Conservation (phyloP, 2,113 vertebrate genomes). For the Ranitomeya variabilis region DNA sequence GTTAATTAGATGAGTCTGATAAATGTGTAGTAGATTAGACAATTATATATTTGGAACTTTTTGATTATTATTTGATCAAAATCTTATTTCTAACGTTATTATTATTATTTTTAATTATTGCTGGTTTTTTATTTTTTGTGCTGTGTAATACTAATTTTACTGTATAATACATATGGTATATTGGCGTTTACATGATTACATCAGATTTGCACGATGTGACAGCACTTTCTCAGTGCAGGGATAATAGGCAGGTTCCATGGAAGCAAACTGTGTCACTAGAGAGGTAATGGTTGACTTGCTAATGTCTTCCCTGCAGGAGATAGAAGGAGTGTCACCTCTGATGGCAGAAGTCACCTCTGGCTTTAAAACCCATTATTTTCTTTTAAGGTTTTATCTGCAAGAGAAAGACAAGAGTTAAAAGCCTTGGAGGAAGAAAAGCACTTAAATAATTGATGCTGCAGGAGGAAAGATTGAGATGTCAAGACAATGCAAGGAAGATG, state of each 20-base stretch:
- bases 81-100: background rate
- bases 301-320: conserved; percentile 18
- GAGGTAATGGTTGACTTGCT: conserved; percentile 28
- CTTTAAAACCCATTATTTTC: conserved; percentile 16
- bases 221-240: background rate
- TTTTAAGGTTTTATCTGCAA: conserved; percentile 2
- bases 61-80: too few relatives aligned
- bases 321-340: background rate
- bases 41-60: too few relatives aligned
- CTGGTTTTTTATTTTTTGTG: too few relatives aligned
- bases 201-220: background rate
- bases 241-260: background rate
- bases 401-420: conserved; percentile 29
- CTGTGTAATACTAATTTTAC: background rate
- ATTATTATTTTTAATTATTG: background rate
- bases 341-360: conserved; percentile 39
- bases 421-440: background rate
- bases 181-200: background rate
- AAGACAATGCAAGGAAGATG: conserved; percentile 15
- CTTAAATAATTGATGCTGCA: conserved; percentile 52
- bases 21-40: too few relatives aligned
- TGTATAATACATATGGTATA: background rate
- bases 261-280: conserved; percentile 20
- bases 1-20: too few relatives aligned
- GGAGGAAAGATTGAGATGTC: conserved; percentile 48